Evolutionary conservation across 2,113 vertebrate genomes (phyloP).

Genomic region (Rhinoptilus africanus): DNA sequence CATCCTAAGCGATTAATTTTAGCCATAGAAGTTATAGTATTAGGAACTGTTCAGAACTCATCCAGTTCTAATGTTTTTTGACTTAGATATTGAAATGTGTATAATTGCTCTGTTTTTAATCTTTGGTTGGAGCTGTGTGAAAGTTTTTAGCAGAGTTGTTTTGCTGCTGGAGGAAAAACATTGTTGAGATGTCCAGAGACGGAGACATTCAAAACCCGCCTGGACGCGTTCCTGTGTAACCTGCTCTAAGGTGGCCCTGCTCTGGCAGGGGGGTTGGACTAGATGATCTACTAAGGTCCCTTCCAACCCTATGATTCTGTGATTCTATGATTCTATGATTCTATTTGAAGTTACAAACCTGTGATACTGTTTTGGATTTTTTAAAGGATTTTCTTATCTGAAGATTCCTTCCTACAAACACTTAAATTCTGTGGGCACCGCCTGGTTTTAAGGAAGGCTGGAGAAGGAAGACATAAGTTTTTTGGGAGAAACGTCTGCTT

Average conservation of each 20-base stretch:
- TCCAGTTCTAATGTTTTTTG: background rate
- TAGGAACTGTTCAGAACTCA: background rate
- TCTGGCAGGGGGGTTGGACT: too few species aligned
- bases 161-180: background rate
- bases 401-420: too few species aligned
- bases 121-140: background rate
- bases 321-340: too few species aligned
- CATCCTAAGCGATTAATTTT: background rate
- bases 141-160: background rate
- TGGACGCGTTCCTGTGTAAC: too few species aligned
- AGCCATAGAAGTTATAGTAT: background rate
- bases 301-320: too few species aligned
- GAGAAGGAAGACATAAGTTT: background rate
- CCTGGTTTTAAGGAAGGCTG: background rate
- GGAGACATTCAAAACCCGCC: too few species aligned
- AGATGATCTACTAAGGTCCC: too few species aligned
- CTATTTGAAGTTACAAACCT: too few species aligned
- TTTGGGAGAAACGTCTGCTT: background rate
- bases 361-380: too few species aligned
- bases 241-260: too few species aligned
- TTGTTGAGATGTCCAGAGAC: too few species aligned
- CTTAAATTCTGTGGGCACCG: background rate
- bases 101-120: background rate
- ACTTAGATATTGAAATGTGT: background rate
- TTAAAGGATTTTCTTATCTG: too few species aligned